A percentile compares a stretch with the other conserved stretches of the same genome.
phyloP scores from a whole-genome alignment of 2,888 invertebrate genomes.

The Tanaodytes sp. region DNA sequence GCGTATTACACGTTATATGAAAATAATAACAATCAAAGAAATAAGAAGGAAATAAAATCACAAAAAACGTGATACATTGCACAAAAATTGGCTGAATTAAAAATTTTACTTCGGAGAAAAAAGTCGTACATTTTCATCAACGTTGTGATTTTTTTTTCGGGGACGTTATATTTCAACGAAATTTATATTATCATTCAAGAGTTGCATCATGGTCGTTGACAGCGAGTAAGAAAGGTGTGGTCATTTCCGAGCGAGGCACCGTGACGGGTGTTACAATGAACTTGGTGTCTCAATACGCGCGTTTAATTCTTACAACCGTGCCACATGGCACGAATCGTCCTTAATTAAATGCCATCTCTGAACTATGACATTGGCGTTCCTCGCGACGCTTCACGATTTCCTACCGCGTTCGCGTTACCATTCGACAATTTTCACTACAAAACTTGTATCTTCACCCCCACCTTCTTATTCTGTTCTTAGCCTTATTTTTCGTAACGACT shows the following conservation, averaged over 20 bases:
- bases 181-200: slow-evolving; percentile 23
- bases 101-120: too few species aligned
- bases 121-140: too few species aligned
- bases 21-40: too few species aligned
- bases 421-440: slow-evolving; percentile 2
- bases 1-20: too few species aligned
- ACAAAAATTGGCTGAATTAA: too few species aligned
- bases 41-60: too few species aligned
- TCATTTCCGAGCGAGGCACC: slow-evolving; percentile 24
- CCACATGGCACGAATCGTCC: slow-evolving; percentile 14
- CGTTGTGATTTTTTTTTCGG: too few species aligned
- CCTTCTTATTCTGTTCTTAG: too few species aligned
- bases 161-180: too few species aligned
- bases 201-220: slow-evolving; percentile 38
- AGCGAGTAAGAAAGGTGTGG: slow-evolving; percentile 43
- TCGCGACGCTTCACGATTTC: background rate
- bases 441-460: too few species aligned
- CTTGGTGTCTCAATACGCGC: slow-evolving; percentile 31
- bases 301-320: slow-evolving; percentile 26
- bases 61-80: too few species aligned
- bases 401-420: slow-evolving; percentile 1
- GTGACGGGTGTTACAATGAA: slow-evolving; percentile 46
- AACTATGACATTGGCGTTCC: slow-evolving; percentile 31
- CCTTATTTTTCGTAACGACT: too few species aligned
- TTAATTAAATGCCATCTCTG: slow-evolving; percentile 39